Evolutionary conservation across 1,140 invertebrate genomes (phyloP), one percentile per base, ranked within the genome.

Genomic region (Drosophila takahashii): DNA sequence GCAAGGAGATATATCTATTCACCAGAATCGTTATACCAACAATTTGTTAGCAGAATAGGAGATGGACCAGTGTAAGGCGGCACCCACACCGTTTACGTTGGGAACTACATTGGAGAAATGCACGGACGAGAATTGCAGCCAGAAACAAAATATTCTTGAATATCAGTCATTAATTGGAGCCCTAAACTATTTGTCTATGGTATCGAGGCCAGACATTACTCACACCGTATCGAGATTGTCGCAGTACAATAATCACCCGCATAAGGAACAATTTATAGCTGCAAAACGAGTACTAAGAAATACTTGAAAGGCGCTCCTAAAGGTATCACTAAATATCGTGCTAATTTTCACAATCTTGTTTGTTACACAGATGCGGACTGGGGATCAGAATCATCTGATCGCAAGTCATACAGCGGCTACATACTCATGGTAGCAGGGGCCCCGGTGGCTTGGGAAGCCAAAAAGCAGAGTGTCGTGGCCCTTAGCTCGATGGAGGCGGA

Each of bases 181-280:
- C 22, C 10, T 26, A n/a, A 52, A 42, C 39, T 27, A 64, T 41
- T 64, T 64, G 27, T 56, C 27, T 32, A 41, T 16, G 26, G 11
- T 95, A 36, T 36, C 34, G 22, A 22, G 22, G 22, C 7, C 7
- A 48, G 13, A 48, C 7, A 27, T 27, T 10, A 27, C 13, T 18
- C 22, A 48, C 22, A 13, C 45, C 0, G 45, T 27, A 27, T 48
- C 22, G 13, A 26, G 13, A 27, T 48, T 9, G 13, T 27, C 22
- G 9, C 45, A 27, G 45, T 45, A 18, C 11, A 45, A 45, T 13
- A 45, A 42, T 8, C 15, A 45, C 3, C 3, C 10, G 42, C 42
- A 44, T 5, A 22, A 11, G 22, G 22, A 22, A 22, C 22, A 22
- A 22, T 22, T 22, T 22, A 22, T 22, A 22, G 22, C 22, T 22